Conservation (phyloP, 2,888 invertebrate species). For the Rhynchonema sp. region DNA sequence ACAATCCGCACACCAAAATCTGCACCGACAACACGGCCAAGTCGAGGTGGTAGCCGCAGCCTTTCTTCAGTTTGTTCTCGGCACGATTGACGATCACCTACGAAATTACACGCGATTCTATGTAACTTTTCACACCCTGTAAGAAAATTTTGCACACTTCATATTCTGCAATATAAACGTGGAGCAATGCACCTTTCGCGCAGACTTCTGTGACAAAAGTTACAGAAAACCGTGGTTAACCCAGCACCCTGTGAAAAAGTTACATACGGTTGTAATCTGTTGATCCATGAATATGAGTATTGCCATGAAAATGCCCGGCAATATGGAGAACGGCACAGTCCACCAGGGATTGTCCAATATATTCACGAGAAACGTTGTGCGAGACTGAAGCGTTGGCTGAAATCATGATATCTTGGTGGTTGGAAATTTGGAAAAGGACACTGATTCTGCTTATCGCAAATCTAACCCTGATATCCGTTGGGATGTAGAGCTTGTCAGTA, state of each 20-base stretch:
- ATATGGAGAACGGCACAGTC: slow-evolving; percentile 33
- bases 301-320: slow-evolving; percentile 73
- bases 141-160: too few relatives aligned
- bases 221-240: too few relatives aligned
- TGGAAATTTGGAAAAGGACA: too few relatives aligned
- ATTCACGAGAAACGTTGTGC: not conserved
- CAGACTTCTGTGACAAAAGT: too few relatives aligned
- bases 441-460: too few relatives aligned
- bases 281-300: slow-evolving; percentile 98
- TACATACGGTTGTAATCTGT: slow-evolving; percentile 48
- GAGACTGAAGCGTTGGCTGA: not conserved
- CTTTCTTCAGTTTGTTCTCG: slow-evolving; percentile 75
- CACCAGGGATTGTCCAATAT: not conserved
- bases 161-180: too few relatives aligned
- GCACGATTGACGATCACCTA: slow-evolving; percentile 89
- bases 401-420: too few relatives aligned
- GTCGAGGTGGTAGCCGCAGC: slow-evolving; percentile 28
- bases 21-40: not conserved
- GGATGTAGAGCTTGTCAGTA: slow-evolving; percentile 75
- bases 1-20: not conserved
- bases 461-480: slow-evolving; percentile 11
- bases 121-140: too few relatives aligned
- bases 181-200: too few relatives aligned
- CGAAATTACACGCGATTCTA: too few relatives aligned
- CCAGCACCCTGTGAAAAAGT: too few relatives aligned